Evolutionary conservation across 1,140 invertebrate genomes (phyloP).

Genomic region (Venustaconcha ellipsiformis): DNA sequence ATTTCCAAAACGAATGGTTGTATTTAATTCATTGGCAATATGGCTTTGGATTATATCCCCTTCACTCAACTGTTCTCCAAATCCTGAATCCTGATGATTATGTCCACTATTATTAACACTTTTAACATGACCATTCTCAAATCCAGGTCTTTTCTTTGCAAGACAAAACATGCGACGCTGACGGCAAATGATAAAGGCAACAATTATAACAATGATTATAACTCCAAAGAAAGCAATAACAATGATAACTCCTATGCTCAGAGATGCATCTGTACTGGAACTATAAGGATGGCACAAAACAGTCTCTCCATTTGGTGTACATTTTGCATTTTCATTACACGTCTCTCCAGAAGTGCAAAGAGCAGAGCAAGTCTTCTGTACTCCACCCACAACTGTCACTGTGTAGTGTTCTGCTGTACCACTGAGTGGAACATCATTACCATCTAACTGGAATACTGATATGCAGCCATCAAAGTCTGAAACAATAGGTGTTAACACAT

Average conservation of each 20-base stretch:
- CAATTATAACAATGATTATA: slow-evolving; percentile 76
- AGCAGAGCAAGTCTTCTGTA: slow-evolving; percentile 42
- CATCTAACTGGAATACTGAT: slow-evolving; percentile 89
- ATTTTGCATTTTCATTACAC: slow-evolving; percentile 67
- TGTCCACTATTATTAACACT: slow-evolving; percentile 37
- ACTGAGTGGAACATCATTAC: slow-evolving; percentile 89
- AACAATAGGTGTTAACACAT: slow-evolving; percentile 34
- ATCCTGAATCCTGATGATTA: slow-evolving; percentile 60
- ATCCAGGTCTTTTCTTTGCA: slow-evolving; percentile 22
- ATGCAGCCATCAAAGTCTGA: slow-evolving; percentile 88
- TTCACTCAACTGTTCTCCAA: slow-evolving; percentile 59
- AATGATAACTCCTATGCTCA: slow-evolving; percentile 47
- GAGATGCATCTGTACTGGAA: not conserved
- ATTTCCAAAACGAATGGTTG: not conserved
- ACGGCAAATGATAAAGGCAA: slow-evolving; percentile 92
- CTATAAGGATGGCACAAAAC: not conserved
- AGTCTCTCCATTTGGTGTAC: slow-evolving; percentile 12
- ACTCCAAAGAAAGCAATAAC: slow-evolving; percentile 62
- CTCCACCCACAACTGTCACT: slow-evolving; percentile 38
- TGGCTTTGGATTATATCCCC: slow-evolving; percentile 64
- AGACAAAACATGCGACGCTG: slow-evolving; percentile 74
- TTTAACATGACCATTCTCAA: slow-evolving; percentile 33
- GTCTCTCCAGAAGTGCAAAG: slow-evolving; percentile 43
- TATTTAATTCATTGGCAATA: slow-evolving; percentile 73
- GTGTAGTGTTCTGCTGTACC: slow-evolving; percentile 73